These are phyloP conservation scores for Eurosta solidaginis DNA, from an alignment of 1,140 invertebrate genomes.

Conservation along the genomic window DNA sequence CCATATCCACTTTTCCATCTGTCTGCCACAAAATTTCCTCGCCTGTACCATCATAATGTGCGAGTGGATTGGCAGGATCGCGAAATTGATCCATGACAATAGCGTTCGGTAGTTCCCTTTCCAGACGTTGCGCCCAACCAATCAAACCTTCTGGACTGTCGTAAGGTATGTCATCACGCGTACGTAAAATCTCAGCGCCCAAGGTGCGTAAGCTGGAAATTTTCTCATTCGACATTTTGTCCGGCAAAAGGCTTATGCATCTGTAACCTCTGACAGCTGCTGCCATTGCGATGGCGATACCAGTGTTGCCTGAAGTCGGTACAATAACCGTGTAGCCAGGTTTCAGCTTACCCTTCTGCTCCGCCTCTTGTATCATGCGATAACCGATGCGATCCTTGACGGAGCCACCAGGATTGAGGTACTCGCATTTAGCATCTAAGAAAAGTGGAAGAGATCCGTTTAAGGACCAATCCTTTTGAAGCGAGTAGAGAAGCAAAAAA, in stretches of 20 bases:
- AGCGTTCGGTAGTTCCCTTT: conserved; percentile 85
- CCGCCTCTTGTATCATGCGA: conserved; percentile 95
- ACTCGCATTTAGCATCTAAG: conserved; percentile 99
- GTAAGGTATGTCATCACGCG: conserved; percentile 88
- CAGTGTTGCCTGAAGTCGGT: conserved; percentile 94
- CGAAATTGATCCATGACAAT: conserved; percentile 87
- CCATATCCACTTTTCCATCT: conserved; percentile 79
- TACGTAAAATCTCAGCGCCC: conserved; percentile 91
- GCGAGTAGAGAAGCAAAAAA: not conserved
- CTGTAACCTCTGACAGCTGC: conserved; percentile 85
- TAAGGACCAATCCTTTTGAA: too few relatives aligned
- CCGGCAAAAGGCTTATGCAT: conserved; percentile 96
- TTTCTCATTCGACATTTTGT: conserved; percentile 98
- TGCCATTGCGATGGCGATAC: conserved; percentile 94
- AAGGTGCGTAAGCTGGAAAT: conserved; percentile 81
- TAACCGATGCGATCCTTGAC: conserved; percentile 96
- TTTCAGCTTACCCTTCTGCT: conserved; percentile 81
- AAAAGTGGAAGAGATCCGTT: too few relatives aligned
- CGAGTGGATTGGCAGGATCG: conserved; percentile 77
- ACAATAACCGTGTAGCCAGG: conserved; percentile 93
- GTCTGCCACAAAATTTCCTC: conserved; percentile 84
- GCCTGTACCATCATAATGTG: conserved; percentile 90
- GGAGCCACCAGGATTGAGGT: conserved; percentile 95
- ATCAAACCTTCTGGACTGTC: conserved; percentile 90
- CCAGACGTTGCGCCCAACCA: conserved; percentile 81